Conservation (phyloP, 1,140 invertebrate genomes). For the Drosophila nasuta region DNA sequence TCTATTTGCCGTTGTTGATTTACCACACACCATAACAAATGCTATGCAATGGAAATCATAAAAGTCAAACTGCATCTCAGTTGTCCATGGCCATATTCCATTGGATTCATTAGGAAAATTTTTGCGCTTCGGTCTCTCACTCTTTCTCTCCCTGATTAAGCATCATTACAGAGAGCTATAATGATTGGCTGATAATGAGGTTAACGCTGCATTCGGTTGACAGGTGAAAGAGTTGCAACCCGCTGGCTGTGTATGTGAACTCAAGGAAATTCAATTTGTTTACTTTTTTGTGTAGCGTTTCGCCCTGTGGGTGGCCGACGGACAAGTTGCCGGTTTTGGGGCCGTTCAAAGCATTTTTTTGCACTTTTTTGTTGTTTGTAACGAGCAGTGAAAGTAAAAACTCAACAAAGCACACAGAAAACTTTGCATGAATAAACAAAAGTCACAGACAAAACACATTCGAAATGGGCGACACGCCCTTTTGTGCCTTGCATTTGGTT, state of each 20-base stretch:
- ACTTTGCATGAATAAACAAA: constrained; percentile 69
- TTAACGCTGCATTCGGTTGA: constrained; percentile 70
- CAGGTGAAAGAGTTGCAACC: constrained; percentile 64
- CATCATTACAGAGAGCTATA: constrained; percentile 28
- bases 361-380: constrained; percentile 33
- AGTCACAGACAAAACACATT: constrained; percentile 43
- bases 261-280: constrained; percentile 21
- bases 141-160: constrained; percentile 45
- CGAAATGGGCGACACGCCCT: constrained; percentile 52
- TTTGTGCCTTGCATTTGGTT: constrained; percentile 47
- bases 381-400: constrained; percentile 70
- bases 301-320: constrained; percentile 46
- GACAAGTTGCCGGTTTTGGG: neutral
- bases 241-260: neutral
- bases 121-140: constrained; percentile 49
- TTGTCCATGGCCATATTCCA: constrained; percentile 71
- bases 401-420: constrained; percentile 47
- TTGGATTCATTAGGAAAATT: constrained; percentile 75
- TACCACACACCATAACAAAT: constrained; percentile 71
- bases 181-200: constrained; percentile 57
- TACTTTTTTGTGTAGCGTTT: constrained; percentile 16
- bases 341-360: constrained; percentile 54
- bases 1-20: constrained; percentile 73
- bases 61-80: constrained; percentile 62
- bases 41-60: constrained; percentile 79